Conservation (phyloP, 2,113 vertebrate species). For the Epinephelus lanceolatus region DNA sequence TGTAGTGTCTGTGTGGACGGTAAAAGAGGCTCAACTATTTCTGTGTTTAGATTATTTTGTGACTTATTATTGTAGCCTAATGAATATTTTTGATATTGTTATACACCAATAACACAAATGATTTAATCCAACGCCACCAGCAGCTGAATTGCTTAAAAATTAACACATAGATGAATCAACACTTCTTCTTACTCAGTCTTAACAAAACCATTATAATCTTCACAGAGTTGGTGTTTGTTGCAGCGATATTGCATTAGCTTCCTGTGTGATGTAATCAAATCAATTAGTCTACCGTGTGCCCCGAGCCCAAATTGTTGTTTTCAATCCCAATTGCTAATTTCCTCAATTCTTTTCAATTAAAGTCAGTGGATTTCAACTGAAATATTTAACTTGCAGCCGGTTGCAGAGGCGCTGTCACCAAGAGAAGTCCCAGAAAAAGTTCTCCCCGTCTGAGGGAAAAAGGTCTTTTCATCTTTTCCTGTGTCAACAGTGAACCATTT, state of each 20-base stretch:
- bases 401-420: neutral
- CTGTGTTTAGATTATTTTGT: too few species aligned
- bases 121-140: too few species aligned
- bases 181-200: neutral
- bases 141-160: neutral
- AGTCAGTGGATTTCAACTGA: neutral
- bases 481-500: constrained; percentile 41
- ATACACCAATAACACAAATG: too few species aligned
- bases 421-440: constrained; percentile 9
- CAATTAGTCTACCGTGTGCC: neutral
- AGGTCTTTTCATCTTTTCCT: constrained; percentile 44
- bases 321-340: neutral
- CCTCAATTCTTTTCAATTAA: neutral
- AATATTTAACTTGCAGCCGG: neutral
- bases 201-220: neutral
- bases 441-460: constrained; percentile 24
- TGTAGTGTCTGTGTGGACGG: too few species aligned
- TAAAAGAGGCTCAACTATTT: too few species aligned
- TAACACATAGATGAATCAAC: neutral
- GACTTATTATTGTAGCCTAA: too few species aligned
- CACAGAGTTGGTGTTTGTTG: constrained; percentile 6
- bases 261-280: constrained; percentile 8
- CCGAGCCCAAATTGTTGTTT: neutral
- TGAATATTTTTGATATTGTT: too few species aligned
- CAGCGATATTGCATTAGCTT: constrained; percentile 30